phyloP scores from a whole-genome alignment of 2,113 vertebrate species.

The Rousettus leschenaultii region DNA sequence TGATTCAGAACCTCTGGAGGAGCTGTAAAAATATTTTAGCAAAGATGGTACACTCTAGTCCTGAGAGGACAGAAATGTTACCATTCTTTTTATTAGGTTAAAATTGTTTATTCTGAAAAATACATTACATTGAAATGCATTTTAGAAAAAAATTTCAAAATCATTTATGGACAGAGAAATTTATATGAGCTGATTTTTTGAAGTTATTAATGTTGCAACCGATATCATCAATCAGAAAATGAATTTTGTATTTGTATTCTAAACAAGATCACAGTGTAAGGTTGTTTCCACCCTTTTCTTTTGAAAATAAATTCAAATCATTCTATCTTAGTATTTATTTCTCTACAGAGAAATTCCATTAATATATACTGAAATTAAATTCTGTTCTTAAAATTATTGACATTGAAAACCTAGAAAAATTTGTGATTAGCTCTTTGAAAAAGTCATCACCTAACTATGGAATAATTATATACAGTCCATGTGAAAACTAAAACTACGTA shows the following conservation, averaged over 20 bases:
- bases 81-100: slow-evolving; percentile 2
- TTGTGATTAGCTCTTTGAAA: slow-evolving; percentile 10
- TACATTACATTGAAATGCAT: not conserved
- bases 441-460: not conserved
- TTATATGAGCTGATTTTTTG: not conserved
- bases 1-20: not conserved
- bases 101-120: slow-evolving; percentile 21
- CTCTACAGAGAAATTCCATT: slow-evolving; percentile 1
- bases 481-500: not conserved
- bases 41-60: not conserved
- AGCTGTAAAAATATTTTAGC: not conserved
- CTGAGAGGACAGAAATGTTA: not conserved
- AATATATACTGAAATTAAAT: slow-evolving; percentile 56
- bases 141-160: not conserved
- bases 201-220: slow-evolving; percentile 51
- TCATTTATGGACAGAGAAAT: not conserved
- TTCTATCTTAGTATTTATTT: not conserved
- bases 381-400: slow-evolving; percentile 19
- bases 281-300: not conserved
- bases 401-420: not conserved
- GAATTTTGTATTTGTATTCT: slow-evolving; percentile 35
- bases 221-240: slow-evolving; percentile 34
- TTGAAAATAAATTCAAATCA: slow-evolving; percentile 18
- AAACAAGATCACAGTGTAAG: slow-evolving; percentile 28
- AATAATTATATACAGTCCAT: not conserved